A percentile compares a stretch with the other conserved stretches of the same genome.
Conservation (phyloP, 1,140 invertebrate genomes). For the Psix sp. region DNA sequence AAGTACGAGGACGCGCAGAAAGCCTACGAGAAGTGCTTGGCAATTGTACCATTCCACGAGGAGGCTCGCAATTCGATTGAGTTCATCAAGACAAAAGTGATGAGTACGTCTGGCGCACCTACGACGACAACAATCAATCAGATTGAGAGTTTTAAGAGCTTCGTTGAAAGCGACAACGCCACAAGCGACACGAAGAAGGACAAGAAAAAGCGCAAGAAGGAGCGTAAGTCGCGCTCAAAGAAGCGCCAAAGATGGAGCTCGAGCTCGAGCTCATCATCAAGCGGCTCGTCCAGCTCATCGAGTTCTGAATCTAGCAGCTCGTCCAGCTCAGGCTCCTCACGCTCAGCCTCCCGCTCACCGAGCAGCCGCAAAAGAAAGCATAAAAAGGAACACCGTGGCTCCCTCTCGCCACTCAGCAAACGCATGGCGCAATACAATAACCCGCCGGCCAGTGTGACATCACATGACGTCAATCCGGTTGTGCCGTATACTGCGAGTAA, state of each 20-base stretch:
- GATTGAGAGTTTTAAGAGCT: constrained; percentile 71
- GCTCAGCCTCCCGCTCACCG: constrained; percentile 79
- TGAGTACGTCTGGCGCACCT: constrained; percentile 32
- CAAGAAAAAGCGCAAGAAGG: constrained; percentile 85
- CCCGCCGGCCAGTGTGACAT: constrained; percentile 72
- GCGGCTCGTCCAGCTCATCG: constrained; percentile 79
- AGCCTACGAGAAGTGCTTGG: constrained; percentile 88
- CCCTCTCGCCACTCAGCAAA: constrained; percentile 87
- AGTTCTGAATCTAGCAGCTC: constrained; percentile 78
- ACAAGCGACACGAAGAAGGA: constrained; percentile 80
- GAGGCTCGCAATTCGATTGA: constrained; percentile 89
- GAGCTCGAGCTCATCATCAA: constrained; percentile 81
- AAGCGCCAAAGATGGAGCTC: constrained; percentile 81
- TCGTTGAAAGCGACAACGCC: constrained; percentile 66
- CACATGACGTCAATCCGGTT: constrained; percentile 80
- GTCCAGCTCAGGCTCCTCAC: constrained; percentile 81
- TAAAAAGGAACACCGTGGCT: constrained; percentile 82
- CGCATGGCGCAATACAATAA: constrained; percentile 82
- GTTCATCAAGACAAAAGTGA: constrained; percentile 83
- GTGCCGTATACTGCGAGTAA: constrained; percentile 74
- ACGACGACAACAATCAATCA: constrained; percentile 64
- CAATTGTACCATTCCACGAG: constrained; percentile 88
- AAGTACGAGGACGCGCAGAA: constrained; percentile 90
- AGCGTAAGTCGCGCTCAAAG: constrained; percentile 83
- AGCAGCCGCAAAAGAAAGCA: constrained; percentile 80